Evolutionary conservation across 2,113 vertebrate species (phyloP), one percentile per base, ranked within the genome.

Genomic region (Gasterosteus aculeatus): DNA sequence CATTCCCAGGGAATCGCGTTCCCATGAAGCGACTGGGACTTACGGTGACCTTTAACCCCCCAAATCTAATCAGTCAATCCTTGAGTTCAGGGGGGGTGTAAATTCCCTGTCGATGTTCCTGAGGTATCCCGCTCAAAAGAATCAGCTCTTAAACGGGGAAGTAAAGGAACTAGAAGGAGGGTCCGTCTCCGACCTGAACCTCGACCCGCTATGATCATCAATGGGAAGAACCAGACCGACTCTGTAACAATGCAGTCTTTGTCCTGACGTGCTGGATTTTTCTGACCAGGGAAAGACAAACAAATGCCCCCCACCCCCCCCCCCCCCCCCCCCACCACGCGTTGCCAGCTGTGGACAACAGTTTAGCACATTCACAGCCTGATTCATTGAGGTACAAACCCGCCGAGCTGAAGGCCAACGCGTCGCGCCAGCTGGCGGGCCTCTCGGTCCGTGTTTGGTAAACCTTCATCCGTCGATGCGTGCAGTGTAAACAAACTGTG

Each of bases 351-450:
- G 58, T 63, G 72, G 69, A 83, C 65, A 65, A 60, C 75, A 86
- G 65, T 67, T 88, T 81, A 86, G 80, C 85, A 80, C 81, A 81
- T 82, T 85, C 59, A 46, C 56, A 3, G 39, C 81, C 88, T 87
- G 83, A 80, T 85, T 81, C 82, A 59, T 75, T n/a, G 44, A 58
- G 49, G 74, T 16, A 33, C 51, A 65, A 26, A 22, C 53, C 59
- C 53, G 26, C 46, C 64, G 73, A 22, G 56, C 2, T 65, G 51
- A 70, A 33, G 33, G 76, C 47, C 41, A 18, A 5, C 15, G 8
- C 15, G 18, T 60, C 26, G 59, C 75, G 81, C 81, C 77, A 73
- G 65, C 69, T 42, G 29, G 56, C 60, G 39, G 10, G 12, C 61
- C 16, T n/a, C 2, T 56, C n/a, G 47, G 29, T 66, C 3, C 31